Evolutionary conservation across 2,888 invertebrate genomes (phyloP).

Genomic region (Hanleya hanleyi): DNA sequence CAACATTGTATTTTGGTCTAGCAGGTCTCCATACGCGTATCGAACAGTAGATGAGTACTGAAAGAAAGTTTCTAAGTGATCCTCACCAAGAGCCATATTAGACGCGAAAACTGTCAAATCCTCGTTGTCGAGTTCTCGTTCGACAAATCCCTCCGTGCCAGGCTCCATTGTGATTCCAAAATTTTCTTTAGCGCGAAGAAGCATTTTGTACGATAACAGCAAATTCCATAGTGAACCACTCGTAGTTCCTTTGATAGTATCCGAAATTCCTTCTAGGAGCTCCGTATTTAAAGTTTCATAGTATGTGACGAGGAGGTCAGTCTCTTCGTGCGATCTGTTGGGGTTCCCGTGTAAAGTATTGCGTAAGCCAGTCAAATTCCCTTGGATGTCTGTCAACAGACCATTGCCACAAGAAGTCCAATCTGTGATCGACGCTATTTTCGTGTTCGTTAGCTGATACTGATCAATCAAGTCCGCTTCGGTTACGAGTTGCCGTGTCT

Average conservation of each 20-base stretch:
- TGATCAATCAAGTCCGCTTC: background rate
- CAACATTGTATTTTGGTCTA: background rate
- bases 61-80: conserved; percentile 15
- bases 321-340: background rate
- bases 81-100: conserved; percentile 15
- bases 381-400: background rate
- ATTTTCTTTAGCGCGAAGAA: conserved; percentile 24
- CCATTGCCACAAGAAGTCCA: background rate
- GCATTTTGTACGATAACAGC: conserved; percentile 26
- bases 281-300: conserved; percentile 16
- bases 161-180: conserved; percentile 15
- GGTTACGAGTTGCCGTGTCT: background rate
- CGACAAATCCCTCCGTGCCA: conserved; percentile 19
- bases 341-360: background rate
- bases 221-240: conserved; percentile 20
- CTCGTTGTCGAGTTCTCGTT: background rate
- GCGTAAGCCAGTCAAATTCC: background rate
- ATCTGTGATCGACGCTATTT: background rate
- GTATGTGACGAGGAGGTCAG: conserved; percentile 7
- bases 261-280: conserved; percentile 9
- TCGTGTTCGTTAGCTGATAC: background rate
- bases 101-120: conserved; percentile 9
- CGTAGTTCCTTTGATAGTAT: background rate
- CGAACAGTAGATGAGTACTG: conserved; percentile 9
- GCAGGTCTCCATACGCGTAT: background rate